Evolutionary conservation across 92 coral and sea anemone genomes (phyloP), one percentile per base, ranked within the genome.

Genomic region (Siderastrea radians): DNA sequence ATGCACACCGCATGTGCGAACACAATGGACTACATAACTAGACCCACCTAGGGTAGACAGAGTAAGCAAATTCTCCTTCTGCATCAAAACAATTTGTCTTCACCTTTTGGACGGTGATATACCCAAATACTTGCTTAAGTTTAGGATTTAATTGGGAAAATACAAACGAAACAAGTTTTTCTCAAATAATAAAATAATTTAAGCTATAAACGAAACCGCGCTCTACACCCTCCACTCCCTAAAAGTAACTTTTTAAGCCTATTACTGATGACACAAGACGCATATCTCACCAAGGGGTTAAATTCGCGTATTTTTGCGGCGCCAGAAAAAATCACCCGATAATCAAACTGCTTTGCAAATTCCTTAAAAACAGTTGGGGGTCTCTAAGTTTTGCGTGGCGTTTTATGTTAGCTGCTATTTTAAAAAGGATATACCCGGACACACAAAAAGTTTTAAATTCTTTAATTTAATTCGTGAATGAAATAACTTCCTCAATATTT

Each of bases 1-100:
- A 61, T 15, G 12, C 70, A 76, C 51, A 45, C 68, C 86, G 78
- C 77, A 71, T 82, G 85, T 81, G 70, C 77, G 67, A 26, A 26
- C 38, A 26, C 38, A 26, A 26, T 26, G 38, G 13, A 54, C 62
- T 43, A 70, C 74, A 51, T 50, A n/a, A 12, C 52, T 7, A 38
- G 1, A 3, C 13, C 7, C 57, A 10, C 2, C 69, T 0, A 6
- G 86, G 78, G 86, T 55, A 26, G 78, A 78, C 2, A 57, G 55
- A 82, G 58, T 9, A 17, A 26, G 17, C 4, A 53, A 44, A 45
- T 66, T 54, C 38, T 26, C 38, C 38, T 26, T 26, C 38, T 26
- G 38, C 38, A 16, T 53, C 85, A 80, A 48, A 72, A 49, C 17
- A 19, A 66, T 13, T 7, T 61, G 16, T 14, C 16, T 61, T 61